phyloP scores from a whole-genome alignment of 2,888 invertebrate species.

The Scaptomyza flava region DNA sequence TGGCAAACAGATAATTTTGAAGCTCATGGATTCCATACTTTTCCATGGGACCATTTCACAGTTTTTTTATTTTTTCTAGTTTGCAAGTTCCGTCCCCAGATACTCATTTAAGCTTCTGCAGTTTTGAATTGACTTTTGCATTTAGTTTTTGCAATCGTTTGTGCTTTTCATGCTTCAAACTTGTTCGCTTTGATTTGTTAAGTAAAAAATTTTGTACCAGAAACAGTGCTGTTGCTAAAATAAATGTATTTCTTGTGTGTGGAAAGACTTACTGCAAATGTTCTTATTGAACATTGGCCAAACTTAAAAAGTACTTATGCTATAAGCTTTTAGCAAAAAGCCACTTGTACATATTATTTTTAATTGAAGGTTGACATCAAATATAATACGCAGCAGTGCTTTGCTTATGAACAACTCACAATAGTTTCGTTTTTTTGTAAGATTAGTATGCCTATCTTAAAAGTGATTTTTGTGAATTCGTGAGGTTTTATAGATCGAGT shows the following conservation, averaged over 20 bases:
- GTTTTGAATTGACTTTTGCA: conserved; percentile 33
- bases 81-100: neutral
- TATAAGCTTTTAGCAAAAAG: neutral
- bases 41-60: neutral
- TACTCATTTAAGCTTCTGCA: conserved; percentile 27
- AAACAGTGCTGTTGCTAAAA: neutral
- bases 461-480: neutral
- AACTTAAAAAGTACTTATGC: neutral
- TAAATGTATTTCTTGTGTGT: neutral
- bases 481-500: neutral
- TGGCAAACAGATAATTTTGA: conserved; percentile 26
- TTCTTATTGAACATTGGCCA: neutral
- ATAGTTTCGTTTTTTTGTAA: neutral
- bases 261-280: neutral
- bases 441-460: too few relatives aligned
- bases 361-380: neutral
- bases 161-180: neutral
- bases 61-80: neutral
- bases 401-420: neutral
- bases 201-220: neutral
- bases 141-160: conserved; percentile 5
- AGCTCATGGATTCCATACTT: conserved; percentile 2
- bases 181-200: conserved; percentile 5
- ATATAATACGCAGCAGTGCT: neutral
- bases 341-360: neutral